Conservation (phyloP, 1,140 invertebrate species). For the Dendroctonus ponderosae region DNA sequence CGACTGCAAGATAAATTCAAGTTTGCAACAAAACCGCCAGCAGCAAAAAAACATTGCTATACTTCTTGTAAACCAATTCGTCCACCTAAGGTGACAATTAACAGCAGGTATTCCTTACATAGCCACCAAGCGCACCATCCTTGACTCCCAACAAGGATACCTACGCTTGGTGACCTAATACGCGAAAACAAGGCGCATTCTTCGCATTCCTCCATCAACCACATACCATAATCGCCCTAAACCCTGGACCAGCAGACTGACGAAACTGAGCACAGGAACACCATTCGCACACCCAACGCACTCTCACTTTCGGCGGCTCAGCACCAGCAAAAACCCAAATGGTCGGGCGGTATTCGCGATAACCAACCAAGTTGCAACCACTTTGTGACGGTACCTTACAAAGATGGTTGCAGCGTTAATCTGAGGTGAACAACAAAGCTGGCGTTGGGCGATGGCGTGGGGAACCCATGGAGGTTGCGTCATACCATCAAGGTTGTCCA, state of each 20-base stretch:
- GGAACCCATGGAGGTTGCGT: constrained; percentile 29
- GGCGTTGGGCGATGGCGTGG: constrained; percentile 25
- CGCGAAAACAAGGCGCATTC: constrained; percentile 2
- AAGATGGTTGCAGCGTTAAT: constrained; percentile 28
- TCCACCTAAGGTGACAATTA: neutral
- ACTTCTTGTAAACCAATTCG: neutral
- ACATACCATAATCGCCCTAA: neutral
- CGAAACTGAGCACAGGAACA: neutral
- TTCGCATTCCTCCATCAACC: constrained; percentile 10
- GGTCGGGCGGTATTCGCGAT: constrained; percentile 4
- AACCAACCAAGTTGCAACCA: constrained; percentile 13
- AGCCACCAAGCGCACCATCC: neutral
- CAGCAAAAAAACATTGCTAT: neutral
- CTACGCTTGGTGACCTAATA: neutral
- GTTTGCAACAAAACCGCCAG: too few relatives aligned
- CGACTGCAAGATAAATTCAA: too few relatives aligned
- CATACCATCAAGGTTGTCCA: constrained; percentile 35
- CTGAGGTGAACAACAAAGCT: constrained; percentile 32
- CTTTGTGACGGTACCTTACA: constrained; percentile 30
- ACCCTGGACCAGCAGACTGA: neutral
- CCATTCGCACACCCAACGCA: constrained; percentile 21
- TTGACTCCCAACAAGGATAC: neutral
- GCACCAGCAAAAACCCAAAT: constrained; percentile 16
- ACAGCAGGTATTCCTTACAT: neutral
- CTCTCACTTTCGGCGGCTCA: constrained; percentile 32